Base-by-base conservation (phyloP, 2,888 invertebrate genomes). In the Lymantria monacha region DNA sequence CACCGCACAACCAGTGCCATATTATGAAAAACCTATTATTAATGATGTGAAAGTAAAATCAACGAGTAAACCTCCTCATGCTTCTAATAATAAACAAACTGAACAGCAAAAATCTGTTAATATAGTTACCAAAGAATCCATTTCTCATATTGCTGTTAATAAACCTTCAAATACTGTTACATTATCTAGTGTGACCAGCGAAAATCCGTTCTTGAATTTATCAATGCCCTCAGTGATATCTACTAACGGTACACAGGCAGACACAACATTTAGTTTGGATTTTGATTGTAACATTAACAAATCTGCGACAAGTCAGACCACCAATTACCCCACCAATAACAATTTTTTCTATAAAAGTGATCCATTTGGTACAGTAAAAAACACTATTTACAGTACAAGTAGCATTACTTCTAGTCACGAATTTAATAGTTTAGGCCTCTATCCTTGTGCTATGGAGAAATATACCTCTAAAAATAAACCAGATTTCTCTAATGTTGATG, bases 401-500 rank as follows among this genome's bases (percentile, higher is more conserved):
- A 87, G 73, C 66, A 88, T 91, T 51, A 79, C 89, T 33, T 81
- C 89, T 14, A 81, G 83, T 15, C 91, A 90, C 56, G 91, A 91
- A 58, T 91, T 85, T 55, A 90, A 89, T 57, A 83, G 81, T 49
- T 76, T 91, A 11, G 86, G 87, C 0, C 74, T 91, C 12, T 91
- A 91, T 67, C 91, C 91, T 1, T 91, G 91, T 69, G 91, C 91
- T 1, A 87, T 91, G 81, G 91, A 91, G 63, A 90, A 89, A 65
- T 91, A 88, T 66, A 57, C 83, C 8, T 69, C 83, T 7, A 91
- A 91, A 74, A 87, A 74, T 61, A 91, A 91, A 74, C 42, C 85
- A 1, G 90, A 91, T 44, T 88, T 76, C 57, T 60, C 79, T 41
- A 86, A 83, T 65, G 81, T 90, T 14, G 91, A 91, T 63, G 91